Conservation (phyloP, 2,888 invertebrate species). For the Euproctis similis region DNA sequence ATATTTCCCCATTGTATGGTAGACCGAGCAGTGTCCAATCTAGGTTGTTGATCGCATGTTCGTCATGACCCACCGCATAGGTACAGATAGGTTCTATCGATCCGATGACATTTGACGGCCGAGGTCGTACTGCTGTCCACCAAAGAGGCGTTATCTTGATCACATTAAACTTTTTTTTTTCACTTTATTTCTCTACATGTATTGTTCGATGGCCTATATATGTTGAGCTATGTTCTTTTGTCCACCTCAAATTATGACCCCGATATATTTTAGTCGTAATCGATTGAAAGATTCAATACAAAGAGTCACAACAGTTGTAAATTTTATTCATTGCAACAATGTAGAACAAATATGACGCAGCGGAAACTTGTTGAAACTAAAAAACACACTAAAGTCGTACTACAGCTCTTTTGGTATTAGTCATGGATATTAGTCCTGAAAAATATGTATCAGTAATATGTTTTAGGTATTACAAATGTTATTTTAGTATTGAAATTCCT, state of each 20-base stretch:
- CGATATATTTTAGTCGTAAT: constrained; percentile 56
- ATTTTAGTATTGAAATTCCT: constrained; percentile 47
- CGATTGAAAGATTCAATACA: constrained; percentile 44
- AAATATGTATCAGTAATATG: constrained; percentile 13
- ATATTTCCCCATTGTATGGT: constrained; percentile 8
- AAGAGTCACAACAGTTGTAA: constrained; percentile 39
- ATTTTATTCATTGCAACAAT: constrained; percentile 32
- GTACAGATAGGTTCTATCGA: constrained; percentile 48
- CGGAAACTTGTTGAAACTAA: constrained; percentile 18
- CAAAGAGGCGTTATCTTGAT: constrained; percentile 68
- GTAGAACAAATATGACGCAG: constrained; percentile 32
- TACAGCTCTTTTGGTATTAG: constrained; percentile 30
- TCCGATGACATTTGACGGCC: constrained; percentile 66
- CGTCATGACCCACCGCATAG: constrained; percentile 52
- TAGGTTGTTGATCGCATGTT: constrained; percentile 39
- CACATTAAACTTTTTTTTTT: constrained; percentile 52
- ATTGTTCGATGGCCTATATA: constrained; percentile 54
- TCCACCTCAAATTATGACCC: constrained; percentile 56
- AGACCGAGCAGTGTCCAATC: constrained; percentile 9
- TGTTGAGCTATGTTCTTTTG: constrained; percentile 50
- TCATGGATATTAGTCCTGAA: constrained; percentile 23
- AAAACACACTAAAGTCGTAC: constrained; percentile 27
- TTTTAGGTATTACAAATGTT: constrained; percentile 33
- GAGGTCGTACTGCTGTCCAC: constrained; percentile 70
- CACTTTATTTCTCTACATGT: constrained; percentile 41